phyloP scores from a whole-genome alignment of 2,888 invertebrate species.

The Rhopalosiphum nymphaeae region DNA sequence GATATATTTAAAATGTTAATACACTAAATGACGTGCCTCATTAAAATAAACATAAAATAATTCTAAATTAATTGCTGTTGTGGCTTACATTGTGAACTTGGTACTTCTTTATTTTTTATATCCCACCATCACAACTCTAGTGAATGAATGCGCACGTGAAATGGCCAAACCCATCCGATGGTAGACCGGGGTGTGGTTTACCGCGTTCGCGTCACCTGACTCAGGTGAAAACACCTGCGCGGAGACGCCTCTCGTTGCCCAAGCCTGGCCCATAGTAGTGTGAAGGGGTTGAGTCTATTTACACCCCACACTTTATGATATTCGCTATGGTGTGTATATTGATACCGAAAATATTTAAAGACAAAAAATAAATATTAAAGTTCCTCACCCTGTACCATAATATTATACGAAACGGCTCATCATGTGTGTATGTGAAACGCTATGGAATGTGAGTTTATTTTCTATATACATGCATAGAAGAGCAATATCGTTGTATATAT shows the following conservation, averaged over 20 bases:
- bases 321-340: neutral
- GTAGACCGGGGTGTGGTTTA: slow-evolving; percentile 52
- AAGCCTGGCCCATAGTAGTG: slow-evolving; percentile 12
- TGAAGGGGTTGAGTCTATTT: slow-evolving; percentile 7
- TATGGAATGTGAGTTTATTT: slow-evolving; percentile 42
- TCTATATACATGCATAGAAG: neutral
- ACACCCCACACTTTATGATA: neutral
- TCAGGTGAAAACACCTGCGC: slow-evolving; percentile 58
- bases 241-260: slow-evolving; percentile 20
- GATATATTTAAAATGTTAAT: neutral
- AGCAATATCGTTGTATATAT: slow-evolving; percentile 10
- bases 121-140: neutral
- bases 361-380: neutral
- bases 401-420: neutral
- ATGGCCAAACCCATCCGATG: slow-evolving; percentile 43
- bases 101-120: neutral
- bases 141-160: neutral
- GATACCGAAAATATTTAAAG: neutral
- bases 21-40: neutral
- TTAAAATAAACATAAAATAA: neutral
- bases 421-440: slow-evolving; percentile 6
- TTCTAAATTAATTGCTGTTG: neutral
- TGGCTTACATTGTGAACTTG: neutral
- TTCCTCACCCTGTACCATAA: neutral
- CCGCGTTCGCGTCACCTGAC: slow-evolving; percentile 40